Base-by-base conservation (phyloP, 1,140 invertebrate species). In the Charaxes varanes region DNA sequence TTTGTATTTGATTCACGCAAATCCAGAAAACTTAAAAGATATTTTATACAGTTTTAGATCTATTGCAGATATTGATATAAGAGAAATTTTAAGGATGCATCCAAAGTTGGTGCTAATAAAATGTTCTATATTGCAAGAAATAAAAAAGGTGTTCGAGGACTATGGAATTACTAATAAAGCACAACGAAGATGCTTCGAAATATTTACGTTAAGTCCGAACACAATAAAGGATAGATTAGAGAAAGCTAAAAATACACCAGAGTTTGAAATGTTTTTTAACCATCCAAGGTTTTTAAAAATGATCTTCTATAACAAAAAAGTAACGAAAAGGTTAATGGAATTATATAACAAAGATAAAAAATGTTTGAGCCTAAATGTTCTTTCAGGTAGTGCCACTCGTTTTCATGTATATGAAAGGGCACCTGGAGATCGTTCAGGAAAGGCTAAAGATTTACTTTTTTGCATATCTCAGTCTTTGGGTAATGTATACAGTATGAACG, bases 201-300 rank as follows among this genome's bases (percentile, higher is more conserved):
- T 87, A 42, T 86, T 88, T 14, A 62, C 65, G 4, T 31, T 88
- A 6, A 55, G 63, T 10, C 59, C 72, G 3, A 47, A 67, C 5
- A 85, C 77, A 4, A 57, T 90, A 6, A 63, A 72, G 42, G 19
- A 68, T 3, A 77, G 87, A 60, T 48, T 89, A 14, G 49, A 81
- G 15, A 56, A 66, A 41, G 62, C 88, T 15, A 62, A 72, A 48
- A 45, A 47, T 6, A 73, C 62, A 23, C 83, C 84, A 5, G 86
- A 88, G 34, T 76, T 89, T 8, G 61, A 67, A 16, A 18, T 85
- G 16, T 85, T 87, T 47, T 56, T 59, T 2, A 66, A 82, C 11
- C 79, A 88, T 74, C 84, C 85, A 15, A 67, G 78, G 48, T 79
- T 88, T 41, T 56, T 90, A 4, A 62, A 66, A 56, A 64, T 89